These are phyloP conservation scores for Ichneumon xanthorius DNA, from an alignment of 2,888 invertebrate genomes.

Conservation along the genomic window DNA sequence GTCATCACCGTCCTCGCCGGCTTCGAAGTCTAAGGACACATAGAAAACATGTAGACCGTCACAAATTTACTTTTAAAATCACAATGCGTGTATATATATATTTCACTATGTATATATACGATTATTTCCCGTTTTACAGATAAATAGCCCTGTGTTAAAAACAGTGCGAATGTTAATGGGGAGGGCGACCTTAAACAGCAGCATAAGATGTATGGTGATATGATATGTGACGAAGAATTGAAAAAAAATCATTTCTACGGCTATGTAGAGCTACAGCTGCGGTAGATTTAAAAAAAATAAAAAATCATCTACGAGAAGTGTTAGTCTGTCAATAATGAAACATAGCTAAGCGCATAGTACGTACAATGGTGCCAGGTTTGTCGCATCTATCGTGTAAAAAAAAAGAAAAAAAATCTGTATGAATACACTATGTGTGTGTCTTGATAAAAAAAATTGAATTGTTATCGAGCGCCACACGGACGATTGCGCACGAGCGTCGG, in stretches of 20 bases:
- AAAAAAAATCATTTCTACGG: conserved; percentile 43
- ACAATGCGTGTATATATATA: background rate
- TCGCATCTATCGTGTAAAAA: conserved; percentile 39
- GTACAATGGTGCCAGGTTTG: conserved; percentile 62
- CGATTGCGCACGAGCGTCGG: background rate
- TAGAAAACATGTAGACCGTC: conserved; percentile 38
- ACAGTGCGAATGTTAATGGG: conserved; percentile 6
- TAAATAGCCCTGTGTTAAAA: background rate
- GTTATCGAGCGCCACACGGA: background rate
- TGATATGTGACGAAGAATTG: conserved; percentile 17
- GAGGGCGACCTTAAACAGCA: conserved; percentile 7
- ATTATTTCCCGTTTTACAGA: background rate
- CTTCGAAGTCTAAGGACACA: conserved; percentile 88
- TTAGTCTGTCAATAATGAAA: conserved; percentile 43
- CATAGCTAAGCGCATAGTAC: conserved; percentile 60
- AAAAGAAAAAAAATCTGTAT: conserved; percentile 21
- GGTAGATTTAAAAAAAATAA: conserved; percentile 33
- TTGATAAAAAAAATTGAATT: conserved; percentile 1
- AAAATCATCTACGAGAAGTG: conserved; percentile 45
- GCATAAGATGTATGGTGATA: conserved; percentile 43
- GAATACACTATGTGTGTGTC: conserved; percentile 26
- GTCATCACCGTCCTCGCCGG: conserved; percentile 89
- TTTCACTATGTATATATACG: background rate
- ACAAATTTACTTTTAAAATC: conserved; percentile 7
- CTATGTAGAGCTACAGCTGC: conserved; percentile 58